Conservation (phyloP, 1,140 invertebrate species). For the Drosophila ercepeae region DNA sequence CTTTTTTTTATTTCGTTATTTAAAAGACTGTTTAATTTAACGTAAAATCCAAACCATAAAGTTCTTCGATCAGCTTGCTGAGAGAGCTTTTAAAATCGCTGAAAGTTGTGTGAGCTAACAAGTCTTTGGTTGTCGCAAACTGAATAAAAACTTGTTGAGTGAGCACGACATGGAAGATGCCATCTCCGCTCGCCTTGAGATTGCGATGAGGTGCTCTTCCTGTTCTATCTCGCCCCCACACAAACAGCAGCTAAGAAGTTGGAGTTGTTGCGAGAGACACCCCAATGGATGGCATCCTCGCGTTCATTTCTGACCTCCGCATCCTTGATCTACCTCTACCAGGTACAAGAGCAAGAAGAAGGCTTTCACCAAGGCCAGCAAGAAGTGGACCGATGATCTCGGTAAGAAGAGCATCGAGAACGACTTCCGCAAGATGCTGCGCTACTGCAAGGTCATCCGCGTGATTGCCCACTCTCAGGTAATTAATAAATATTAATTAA, state of each 20-base stretch:
- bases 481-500: slow-evolving; percentile 53
- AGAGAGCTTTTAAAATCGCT: slow-evolving; percentile 85
- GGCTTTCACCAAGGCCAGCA: slow-evolving; percentile 99
- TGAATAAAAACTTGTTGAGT: slow-evolving; percentile 46
- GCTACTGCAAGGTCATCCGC: slow-evolving; percentile 98
- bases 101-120: slow-evolving; percentile 83
- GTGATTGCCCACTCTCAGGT: slow-evolving; percentile 99
- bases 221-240: slow-evolving; percentile 63
- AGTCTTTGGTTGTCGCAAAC: slow-evolving; percentile 26
- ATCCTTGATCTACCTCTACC: slow-evolving; percentile 46
- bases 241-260: slow-evolving; percentile 50
- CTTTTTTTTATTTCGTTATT: neutral
- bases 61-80: slow-evolving; percentile 88
- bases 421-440: slow-evolving; percentile 98
- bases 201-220: slow-evolving; percentile 79
- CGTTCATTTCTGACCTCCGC: slow-evolving; percentile 34
- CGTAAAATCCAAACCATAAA: slow-evolving; percentile 72
- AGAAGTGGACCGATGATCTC: slow-evolving; percentile 99
- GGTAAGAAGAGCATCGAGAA: slow-evolving; percentile 98
- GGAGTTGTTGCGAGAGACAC: slow-evolving; percentile 22
- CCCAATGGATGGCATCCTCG: slow-evolving; percentile 33
- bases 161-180: slow-evolving; percentile 71
- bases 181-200: slow-evolving; percentile 87
- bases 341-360: slow-evolving; percentile 99
- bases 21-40: slow-evolving; percentile 46